Percentiles rank a stretch among this genome's conserved stretches.
Evolutionary conservation across 92 coral and sea anemone genomes (phyloP).

Genomic region (Phymanthus crucifer): DNA sequence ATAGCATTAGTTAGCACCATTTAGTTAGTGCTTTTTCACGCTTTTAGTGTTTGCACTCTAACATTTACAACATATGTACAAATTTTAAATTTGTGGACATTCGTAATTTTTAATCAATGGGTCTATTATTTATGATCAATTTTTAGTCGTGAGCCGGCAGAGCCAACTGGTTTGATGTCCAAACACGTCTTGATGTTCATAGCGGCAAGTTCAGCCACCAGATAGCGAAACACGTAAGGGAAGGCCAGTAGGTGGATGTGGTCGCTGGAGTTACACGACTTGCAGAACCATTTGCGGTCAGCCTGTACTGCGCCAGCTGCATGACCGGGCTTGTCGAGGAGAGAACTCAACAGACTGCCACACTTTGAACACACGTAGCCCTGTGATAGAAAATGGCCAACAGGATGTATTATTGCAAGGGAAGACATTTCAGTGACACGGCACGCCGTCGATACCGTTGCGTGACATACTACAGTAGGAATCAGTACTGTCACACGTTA

Average conservation of each 20-base stretch:
- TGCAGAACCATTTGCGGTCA: constrained; percentile 94
- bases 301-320: constrained; percentile 94
- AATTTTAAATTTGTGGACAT: neutral
- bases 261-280: constrained; percentile 77
- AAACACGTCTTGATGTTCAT: constrained; percentile 91
- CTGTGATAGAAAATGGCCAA: constrained; percentile 30
- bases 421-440: too few species aligned
- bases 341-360: constrained; percentile 89
- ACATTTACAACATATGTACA: too few species aligned
- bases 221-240: constrained; percentile 95
- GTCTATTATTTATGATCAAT: neutral
- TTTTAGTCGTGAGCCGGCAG: neutral
- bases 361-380: constrained; percentile 94
- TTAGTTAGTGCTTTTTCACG: too few species aligned
- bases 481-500: too few species aligned
- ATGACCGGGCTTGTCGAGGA: constrained; percentile 80
- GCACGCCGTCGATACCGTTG: too few species aligned
- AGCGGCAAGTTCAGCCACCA: constrained; percentile 96
- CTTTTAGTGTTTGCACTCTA: too few species aligned
- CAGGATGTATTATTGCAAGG: neutral
- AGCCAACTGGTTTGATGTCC: constrained; percentile 70
- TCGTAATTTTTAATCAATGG: neutral
- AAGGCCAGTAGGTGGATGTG: constrained; percentile 77
- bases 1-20: too few species aligned
- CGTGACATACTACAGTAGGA: too few species aligned